These are phyloP conservation scores for Pammene aurita DNA, from an alignment of 2,888 invertebrate species.

Conservation along the genomic window DNA sequence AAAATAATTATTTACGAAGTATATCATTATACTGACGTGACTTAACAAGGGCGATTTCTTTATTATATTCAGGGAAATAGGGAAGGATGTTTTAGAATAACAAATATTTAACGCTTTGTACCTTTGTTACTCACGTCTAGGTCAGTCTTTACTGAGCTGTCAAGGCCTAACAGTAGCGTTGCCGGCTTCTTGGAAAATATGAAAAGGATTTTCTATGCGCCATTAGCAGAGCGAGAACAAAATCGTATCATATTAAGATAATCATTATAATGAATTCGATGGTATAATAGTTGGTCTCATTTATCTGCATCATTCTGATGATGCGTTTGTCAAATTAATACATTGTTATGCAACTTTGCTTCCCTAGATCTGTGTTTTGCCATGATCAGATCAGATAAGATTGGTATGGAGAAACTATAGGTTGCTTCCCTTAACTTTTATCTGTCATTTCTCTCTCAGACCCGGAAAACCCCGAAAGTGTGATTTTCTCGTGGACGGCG, in stretches of 20 bases:
- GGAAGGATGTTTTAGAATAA: background rate
- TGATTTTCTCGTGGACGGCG: constrained; percentile 16
- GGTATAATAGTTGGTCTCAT: background rate
- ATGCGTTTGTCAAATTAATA: too few species aligned
- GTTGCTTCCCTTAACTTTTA: too few species aligned
- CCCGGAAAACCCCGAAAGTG: constrained; percentile 29
- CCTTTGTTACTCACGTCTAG: background rate
- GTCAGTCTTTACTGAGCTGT: background rate
- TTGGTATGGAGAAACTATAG: too few species aligned
- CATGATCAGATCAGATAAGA: too few species aligned
- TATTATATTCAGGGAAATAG: too few species aligned
- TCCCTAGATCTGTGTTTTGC: too few species aligned
- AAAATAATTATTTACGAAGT: too few species aligned
- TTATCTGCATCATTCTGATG: background rate
- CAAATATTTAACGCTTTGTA: background rate
- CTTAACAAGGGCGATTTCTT: too few species aligned
- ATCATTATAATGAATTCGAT: background rate
- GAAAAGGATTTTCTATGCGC: background rate
- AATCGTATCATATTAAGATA: too few species aligned
- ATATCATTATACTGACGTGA: too few species aligned
- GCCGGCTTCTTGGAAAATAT: background rate
- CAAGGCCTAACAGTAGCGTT: background rate
- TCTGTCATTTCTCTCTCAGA: background rate
- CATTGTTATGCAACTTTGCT: too few species aligned
- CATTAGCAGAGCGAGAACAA: constrained; percentile 6